Conservation (phyloP, 2,888 invertebrate genomes). For the Epistrophe grossulariae region DNA sequence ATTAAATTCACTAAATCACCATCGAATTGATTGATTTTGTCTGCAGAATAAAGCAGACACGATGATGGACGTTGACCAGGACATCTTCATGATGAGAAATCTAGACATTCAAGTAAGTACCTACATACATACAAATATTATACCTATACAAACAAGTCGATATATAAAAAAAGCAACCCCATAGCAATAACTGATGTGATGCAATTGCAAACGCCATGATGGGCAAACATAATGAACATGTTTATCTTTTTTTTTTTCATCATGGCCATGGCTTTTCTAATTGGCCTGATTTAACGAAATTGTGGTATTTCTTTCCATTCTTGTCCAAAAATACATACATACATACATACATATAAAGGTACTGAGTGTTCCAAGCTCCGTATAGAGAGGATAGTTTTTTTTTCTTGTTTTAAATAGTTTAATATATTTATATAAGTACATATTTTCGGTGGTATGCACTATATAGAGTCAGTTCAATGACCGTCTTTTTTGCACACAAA, state of each 20-base stretch:
- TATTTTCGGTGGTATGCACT: not conserved
- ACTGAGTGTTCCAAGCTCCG: too few species aligned
- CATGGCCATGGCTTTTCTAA: not conserved
- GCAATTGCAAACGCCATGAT: conserved; percentile 23
- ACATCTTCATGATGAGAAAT: conserved; percentile 16
- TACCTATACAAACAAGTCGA: not conserved
- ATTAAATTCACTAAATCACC: conserved; percentile 70
- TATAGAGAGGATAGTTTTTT: too few species aligned
- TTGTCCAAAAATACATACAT: too few species aligned
- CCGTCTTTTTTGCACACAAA: conserved; percentile 56
- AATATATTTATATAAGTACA: not conserved
- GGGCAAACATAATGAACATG: conserved; percentile 13
- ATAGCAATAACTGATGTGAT: conserved; percentile 12
- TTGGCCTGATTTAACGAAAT: conserved; percentile 1
- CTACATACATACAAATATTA: too few species aligned
- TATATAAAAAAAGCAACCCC: not conserved
- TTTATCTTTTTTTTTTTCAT: conserved; percentile 15
- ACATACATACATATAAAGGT: too few species aligned
- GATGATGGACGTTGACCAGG: conserved; percentile 55
- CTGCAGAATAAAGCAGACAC: conserved; percentile 60
- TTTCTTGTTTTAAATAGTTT: too few species aligned
- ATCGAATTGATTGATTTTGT: conserved; percentile 72
- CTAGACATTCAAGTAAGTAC: not conserved
- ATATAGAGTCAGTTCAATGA: conserved; percentile 50
- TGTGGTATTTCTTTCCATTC: not conserved